Conservation (phyloP, 2,797 vertebrate species). For the Fistularia tabacaria region DNA sequence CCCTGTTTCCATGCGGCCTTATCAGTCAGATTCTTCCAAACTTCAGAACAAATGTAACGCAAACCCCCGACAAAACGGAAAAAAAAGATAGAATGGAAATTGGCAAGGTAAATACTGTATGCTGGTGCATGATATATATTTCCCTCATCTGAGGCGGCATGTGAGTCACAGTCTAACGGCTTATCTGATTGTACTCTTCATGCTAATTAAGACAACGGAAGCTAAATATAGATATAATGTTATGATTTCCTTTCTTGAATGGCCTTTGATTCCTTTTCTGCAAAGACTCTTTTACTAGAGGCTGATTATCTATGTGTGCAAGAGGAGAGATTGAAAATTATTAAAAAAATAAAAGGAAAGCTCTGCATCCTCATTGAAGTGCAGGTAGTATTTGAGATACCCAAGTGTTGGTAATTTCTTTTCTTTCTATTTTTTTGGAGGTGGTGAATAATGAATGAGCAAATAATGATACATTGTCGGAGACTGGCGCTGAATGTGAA, state of each 20-base stretch:
- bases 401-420: no score
- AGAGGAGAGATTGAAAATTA: no score
- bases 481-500: slow-evolving; percentile 43
- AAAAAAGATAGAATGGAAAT: no score
- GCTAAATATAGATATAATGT: slow-evolving; percentile 68
- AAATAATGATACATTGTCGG: background rate
- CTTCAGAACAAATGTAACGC: background rate
- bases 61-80: no score
- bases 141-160: slow-evolving; percentile 51
- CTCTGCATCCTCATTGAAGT: no score
- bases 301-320: slow-evolving; percentile 7
- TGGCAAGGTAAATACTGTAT: slow-evolving; percentile 2
- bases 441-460: no score
- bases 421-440: no score
- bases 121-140: slow-evolving; percentile 45
- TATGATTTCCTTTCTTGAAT: slow-evolving; percentile 62
- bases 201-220: slow-evolving; percentile 70
- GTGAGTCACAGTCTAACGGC: slow-evolving; percentile 55
- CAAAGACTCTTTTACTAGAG: slow-evolving; percentile 34
- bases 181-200: slow-evolving; percentile 75
- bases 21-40: background rate
- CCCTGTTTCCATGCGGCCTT: background rate
- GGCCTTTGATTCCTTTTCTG: slow-evolving; percentile 56
- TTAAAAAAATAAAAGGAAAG: no score
- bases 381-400: no score